These are phyloP conservation scores for Callipepla californica DNA, from an alignment of 2,113 vertebrate species.

Conservation along the genomic window DNA sequence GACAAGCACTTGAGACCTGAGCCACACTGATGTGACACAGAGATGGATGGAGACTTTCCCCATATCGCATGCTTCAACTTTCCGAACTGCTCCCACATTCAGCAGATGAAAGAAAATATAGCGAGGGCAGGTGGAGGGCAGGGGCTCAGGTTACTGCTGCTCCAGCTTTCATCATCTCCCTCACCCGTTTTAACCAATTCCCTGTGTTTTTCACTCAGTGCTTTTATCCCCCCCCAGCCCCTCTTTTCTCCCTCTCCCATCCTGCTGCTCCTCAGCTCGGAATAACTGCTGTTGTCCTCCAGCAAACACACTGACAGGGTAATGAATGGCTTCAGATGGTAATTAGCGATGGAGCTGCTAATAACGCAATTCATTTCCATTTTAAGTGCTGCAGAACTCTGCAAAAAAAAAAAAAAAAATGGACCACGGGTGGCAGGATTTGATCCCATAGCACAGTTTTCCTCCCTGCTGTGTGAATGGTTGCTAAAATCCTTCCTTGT, in stretches of 20 bases:
- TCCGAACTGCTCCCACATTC: not conserved
- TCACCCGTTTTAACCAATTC: not conserved
- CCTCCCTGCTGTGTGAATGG: not conserved
- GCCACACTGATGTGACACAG: slow-evolving; percentile 16
- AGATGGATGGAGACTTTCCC: slow-evolving; percentile 42
- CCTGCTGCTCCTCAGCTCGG: not conserved
- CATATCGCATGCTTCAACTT: slow-evolving; percentile 51
- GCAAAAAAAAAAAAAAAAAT: not conserved
- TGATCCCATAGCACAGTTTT: not conserved
- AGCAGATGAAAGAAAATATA: slow-evolving; percentile 47
- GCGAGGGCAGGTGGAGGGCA: slow-evolving; percentile 28
- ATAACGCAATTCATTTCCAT: slow-evolving; percentile 81
- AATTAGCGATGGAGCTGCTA: slow-evolving; percentile 80
- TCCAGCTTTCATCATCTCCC: not conserved
- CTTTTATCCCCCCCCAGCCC: not conserved
- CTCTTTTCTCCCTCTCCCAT: not conserved
- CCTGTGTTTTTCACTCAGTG: not conserved
- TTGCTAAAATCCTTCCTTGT: not conserved
- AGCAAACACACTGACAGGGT: slow-evolving; percentile 75
- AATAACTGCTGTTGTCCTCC: slow-evolving; percentile 64
- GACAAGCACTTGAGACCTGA: slow-evolving; percentile 50
- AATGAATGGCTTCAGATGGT: slow-evolving; percentile 80
- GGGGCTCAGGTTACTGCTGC: slow-evolving; percentile 1
- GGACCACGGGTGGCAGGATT: not conserved
- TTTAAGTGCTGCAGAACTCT: slow-evolving; percentile 70